phyloP scores from a whole-genome alignment of 2,797 vertebrate species.

The Adelosebastes latens region DNA sequence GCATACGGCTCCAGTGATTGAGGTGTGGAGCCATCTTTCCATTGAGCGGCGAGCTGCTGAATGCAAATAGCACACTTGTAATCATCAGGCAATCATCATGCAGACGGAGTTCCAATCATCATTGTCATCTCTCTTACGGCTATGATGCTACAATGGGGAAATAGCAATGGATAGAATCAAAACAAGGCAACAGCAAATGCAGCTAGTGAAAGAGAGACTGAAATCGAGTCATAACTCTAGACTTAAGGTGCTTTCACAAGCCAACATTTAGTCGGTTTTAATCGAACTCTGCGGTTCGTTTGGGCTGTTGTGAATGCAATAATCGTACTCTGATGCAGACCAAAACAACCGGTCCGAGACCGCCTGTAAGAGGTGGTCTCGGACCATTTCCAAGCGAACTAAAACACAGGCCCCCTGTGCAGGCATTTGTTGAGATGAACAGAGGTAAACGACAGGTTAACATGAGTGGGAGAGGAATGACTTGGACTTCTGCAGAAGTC shows the following conservation, averaged over 20 bases:
- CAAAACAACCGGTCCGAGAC: no score
- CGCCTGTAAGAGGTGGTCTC: no score
- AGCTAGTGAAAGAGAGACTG: not conserved
- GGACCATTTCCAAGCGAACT: no score
- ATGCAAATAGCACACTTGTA: constrained; percentile 52
- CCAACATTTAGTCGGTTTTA: no score
- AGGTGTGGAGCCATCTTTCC: constrained; percentile 37
- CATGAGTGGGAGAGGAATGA: no score
- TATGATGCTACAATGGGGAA: not conserved
- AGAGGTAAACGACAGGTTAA: no score
- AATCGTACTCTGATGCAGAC: no score
- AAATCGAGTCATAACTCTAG: not conserved
- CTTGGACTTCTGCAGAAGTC: no score
- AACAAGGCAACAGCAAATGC: not conserved
- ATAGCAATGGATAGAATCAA: not conserved
- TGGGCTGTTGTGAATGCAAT: no score
- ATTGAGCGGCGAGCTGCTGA: constrained; percentile 32
- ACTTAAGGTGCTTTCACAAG: not conserved
- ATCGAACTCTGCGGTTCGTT: fast-evolving
- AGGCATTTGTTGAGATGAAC: fast-evolving
- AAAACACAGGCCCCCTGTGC: no score
- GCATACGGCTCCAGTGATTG: constrained; percentile 43
- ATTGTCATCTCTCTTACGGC: constrained; percentile 37
- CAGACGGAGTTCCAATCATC: constrained; percentile 30
- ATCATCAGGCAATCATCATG: constrained; percentile 52